Percentiles rank a stretch among this genome's conserved stretches.
Conservation (phyloP, 1,140 invertebrate genomes). For the Lepidurus packardi region DNA sequence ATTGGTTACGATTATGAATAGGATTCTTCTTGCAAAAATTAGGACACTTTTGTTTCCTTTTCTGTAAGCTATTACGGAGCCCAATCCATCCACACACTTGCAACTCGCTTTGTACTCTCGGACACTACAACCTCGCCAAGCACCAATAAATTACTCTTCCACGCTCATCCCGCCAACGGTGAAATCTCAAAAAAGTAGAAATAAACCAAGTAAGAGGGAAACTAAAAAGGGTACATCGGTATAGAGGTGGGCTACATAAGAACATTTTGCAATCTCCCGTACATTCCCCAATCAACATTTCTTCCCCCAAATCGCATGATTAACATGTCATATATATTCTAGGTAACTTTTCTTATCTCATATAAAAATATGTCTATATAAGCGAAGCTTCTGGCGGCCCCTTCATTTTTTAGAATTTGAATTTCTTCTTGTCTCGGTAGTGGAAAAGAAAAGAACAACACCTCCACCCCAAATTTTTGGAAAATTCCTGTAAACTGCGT, state of each 20-base stretch:
- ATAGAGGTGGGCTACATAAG: neutral
- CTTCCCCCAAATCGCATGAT: neutral
- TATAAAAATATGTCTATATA: conserved; percentile 22
- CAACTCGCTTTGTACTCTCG: conserved; percentile 12
- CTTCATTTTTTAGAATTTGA: neutral
- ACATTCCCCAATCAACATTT: neutral
- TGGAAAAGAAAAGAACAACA: neutral
- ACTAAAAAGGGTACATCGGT: neutral
- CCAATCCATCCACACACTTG: neutral
- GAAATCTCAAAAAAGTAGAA: neutral
- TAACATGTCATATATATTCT: conserved; percentile 22
- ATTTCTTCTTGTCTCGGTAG: neutral
- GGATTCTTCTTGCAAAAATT: neutral
- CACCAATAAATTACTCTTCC: neutral
- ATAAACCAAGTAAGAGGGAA: neutral
- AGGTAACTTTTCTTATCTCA: neutral
- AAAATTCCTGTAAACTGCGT: too few relatives aligned
- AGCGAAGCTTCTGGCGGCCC: conserved; percentile 12
- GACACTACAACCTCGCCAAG: conserved; percentile 10
- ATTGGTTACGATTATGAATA: conserved; percentile 16
- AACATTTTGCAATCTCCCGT: neutral
- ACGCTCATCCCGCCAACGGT: neutral
- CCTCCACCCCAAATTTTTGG: too few relatives aligned
- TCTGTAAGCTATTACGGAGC: neutral
- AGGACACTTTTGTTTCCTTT: neutral